Evolutionary conservation across 2,797 vertebrate genomes (phyloP).

Genomic region (Anguilla pacifica): DNA sequence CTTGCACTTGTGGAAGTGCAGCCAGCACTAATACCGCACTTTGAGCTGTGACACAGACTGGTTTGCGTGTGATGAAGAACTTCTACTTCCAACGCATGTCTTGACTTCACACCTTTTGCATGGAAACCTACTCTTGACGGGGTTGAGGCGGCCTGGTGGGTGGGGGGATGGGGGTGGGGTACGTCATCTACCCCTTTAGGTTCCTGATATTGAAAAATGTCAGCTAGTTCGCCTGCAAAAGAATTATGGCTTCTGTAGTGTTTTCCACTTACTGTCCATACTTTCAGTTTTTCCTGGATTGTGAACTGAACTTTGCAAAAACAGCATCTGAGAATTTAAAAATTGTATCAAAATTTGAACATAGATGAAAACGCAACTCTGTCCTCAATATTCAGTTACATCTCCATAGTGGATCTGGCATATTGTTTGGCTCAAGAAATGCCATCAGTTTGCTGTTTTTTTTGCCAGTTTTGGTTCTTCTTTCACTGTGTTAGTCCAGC

Average conservation of each 20-base stretch:
- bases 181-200: slow-evolving; percentile 51
- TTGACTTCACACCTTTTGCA: slow-evolving; percentile 85
- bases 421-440: slow-evolving; percentile 3
- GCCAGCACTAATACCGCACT: slow-evolving; percentile 86
- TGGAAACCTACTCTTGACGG: slow-evolving; percentile 65
- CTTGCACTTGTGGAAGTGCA: slow-evolving; percentile 78
- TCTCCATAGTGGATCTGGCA: not conserved
- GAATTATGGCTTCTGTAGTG: slow-evolving; percentile 50
- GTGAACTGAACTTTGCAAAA: slow-evolving; percentile 73
- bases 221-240: slow-evolving; percentile 52
- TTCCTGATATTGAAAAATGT: slow-evolving; percentile 55
- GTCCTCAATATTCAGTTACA: not conserved
- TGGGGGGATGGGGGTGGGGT: slow-evolving; percentile 26
- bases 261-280: slow-evolving; percentile 60
- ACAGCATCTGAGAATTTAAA: slow-evolving; percentile 55
- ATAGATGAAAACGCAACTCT: not conserved
- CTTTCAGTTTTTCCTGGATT: slow-evolving; percentile 58
- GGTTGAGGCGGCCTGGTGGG: slow-evolving; percentile 51
- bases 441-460: slow-evolving; percentile 67
- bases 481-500: slow-evolving; percentile 53
- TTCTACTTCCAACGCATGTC: slow-evolving; percentile 84
- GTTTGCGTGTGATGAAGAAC: slow-evolving; percentile 55
- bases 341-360: slow-evolving; percentile 39
- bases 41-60: slow-evolving; percentile 63
- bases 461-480: slow-evolving; percentile 74